Evolutionary conservation across 2,888 invertebrate species (phyloP), one percentile per base, ranked within the genome.

Genomic region (Phengaris arion): DNA sequence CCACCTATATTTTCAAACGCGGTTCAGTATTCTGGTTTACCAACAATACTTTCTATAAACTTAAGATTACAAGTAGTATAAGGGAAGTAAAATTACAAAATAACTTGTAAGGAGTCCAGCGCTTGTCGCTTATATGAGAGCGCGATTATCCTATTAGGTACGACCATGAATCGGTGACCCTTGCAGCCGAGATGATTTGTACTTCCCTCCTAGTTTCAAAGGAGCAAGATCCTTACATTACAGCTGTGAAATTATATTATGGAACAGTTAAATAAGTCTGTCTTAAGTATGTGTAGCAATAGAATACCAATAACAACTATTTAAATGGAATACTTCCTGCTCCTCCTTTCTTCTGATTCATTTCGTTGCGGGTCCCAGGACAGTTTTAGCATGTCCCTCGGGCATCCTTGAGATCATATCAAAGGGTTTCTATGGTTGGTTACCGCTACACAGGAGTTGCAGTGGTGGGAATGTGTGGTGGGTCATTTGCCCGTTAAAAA

Each of bases 91-190:
- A 70, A 70, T 9, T 15, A 70, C 51, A 48, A 51, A 22, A 22
- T 13, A 12, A 46, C 15, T 70, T 15, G 48, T 69, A 9, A 15
- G 15, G 51, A 72, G 52, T 72, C 9, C 55, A 69, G 55, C 79
- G 77, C 78, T 78, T 74, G 74, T 78, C 76, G 77, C 79, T 79
- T 79, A 48, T 51, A 79, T 75, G 78, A 78, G 77, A 74, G 75
- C 81, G 83, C 84, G 84, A 90, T 92, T 92, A 92, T 92, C 87
- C 92, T 89, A 91, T 91, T 91, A 89, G 82, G 77, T 76, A 77
- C 81, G 78, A 78, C 78, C 77, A 78, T 78, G 77, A 79, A 77
- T 77, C 80, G 76, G 75, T 79, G 80, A 80, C 79, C 81, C 80
- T 81, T 77, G 78, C 57, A 68, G 57, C 72, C 73, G 74, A 55